Conservation (phyloP, 2,797 vertebrate genomes). For the Pipistrellus pygmaeus region DNA sequence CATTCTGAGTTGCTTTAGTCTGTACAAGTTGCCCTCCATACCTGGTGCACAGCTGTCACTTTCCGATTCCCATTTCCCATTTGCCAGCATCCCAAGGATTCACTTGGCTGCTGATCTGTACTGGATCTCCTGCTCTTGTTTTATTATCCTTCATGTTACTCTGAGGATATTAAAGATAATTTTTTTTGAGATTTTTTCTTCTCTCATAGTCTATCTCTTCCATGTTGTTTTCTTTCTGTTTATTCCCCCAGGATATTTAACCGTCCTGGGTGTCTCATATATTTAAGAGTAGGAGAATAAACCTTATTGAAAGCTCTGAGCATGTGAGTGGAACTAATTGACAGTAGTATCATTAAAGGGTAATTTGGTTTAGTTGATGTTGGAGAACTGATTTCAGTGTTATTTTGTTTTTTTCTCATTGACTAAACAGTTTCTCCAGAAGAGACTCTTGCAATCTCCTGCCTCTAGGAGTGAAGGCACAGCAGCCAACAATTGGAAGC, state of each 20-base stretch:
- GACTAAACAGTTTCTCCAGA: not conserved
- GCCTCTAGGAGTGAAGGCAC: not conserved
- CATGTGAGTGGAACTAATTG: not conserved
- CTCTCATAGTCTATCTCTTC: not conserved
- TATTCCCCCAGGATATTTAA: constrained; percentile 23
- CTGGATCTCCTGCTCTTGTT: not conserved
- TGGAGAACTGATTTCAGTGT: not conserved
- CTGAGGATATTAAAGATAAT: not conserved
- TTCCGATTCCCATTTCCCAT: not conserved
- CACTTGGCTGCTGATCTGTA: not conserved
- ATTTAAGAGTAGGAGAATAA: not conserved
- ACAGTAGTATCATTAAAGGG: not conserved
- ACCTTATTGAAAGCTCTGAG: not conserved
- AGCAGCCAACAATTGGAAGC: not conserved
- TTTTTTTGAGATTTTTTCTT: constrained; percentile 14
- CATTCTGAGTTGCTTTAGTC: not conserved
- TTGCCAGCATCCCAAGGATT: not conserved
- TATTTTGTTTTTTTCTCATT: constrained; percentile 47
- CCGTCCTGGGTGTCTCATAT: not conserved
- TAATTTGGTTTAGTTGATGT: not conserved
- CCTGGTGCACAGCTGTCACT: not conserved
- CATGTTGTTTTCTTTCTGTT: not conserved
- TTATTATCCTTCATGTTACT: not conserved
- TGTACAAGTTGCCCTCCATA: not conserved
- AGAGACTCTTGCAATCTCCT: not conserved